Evolutionary conservation across 1,140 invertebrate genomes (phyloP).

Genomic region (Nebria ingens): DNA sequence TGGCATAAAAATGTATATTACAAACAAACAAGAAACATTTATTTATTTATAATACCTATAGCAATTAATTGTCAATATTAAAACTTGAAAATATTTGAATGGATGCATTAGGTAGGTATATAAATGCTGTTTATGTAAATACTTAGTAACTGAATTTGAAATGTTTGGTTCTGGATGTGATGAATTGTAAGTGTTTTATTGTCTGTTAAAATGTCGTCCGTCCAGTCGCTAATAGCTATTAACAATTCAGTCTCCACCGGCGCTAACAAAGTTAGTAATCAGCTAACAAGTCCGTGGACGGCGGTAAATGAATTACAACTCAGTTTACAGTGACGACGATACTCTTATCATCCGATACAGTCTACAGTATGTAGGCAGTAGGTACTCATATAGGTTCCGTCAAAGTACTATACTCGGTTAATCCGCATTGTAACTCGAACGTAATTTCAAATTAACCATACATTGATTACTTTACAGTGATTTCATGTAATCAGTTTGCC

Average conservation of each 20-base stretch:
- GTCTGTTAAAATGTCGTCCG: no score
- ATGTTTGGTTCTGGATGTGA: no score
- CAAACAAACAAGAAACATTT: no score
- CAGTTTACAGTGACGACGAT: background rate
- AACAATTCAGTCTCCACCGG: background rate
- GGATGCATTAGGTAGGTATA: no score
- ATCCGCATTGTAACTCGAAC: background rate
- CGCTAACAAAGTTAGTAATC: background rate
- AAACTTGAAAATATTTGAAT: no score
- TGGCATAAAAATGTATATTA: no score
- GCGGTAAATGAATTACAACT: background rate
- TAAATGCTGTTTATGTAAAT: no score
- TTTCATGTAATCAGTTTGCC: background rate
- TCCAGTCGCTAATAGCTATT: background rate
- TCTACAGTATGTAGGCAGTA: background rate
- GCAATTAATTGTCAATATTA: no score
- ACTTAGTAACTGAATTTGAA: no score
- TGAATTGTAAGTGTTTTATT: no score
- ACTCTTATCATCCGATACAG: background rate
- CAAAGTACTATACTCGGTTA: background rate
- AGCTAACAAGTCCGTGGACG: background rate
- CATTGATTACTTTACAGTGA: background rate
- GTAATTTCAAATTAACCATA: background rate
- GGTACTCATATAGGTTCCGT: background rate
- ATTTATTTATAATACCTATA: no score